Conservation (phyloP, 2,113 vertebrate species). For the Ctenodactylus gundi region DNA sequence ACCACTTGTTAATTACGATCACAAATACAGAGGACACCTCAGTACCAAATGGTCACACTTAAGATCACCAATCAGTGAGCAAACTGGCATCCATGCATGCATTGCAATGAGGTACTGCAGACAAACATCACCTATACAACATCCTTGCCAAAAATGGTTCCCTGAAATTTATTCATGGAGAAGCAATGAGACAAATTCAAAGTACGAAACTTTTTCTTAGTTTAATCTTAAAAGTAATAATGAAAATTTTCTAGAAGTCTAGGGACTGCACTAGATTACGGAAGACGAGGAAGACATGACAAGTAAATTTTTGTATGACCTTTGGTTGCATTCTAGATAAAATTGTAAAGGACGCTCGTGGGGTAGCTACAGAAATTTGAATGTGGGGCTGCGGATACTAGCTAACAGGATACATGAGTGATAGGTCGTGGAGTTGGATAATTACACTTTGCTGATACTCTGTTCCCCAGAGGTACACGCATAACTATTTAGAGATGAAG, state of each 20-base stretch:
- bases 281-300: background rate
- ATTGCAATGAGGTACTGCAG: background rate
- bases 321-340: background rate
- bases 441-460: background rate
- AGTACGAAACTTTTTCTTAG: background rate
- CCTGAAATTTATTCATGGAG: background rate
- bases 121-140: background rate
- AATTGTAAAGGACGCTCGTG: background rate
- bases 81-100: background rate
- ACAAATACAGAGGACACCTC: background rate
- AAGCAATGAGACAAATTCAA: constrained; percentile 31
- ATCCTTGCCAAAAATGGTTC: background rate
- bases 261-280: background rate
- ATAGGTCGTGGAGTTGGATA: background rate
- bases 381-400: background rate
- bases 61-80: background rate
- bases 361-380: background rate
- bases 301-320: background rate
- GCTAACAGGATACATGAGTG: background rate
- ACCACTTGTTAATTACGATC: constrained; percentile 13
- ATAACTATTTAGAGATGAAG: background rate
- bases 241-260: background rate
- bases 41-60: background rate
- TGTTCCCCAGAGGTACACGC: background rate
- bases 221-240: background rate